A percentile compares a stretch with the other conserved stretches of the same genome.
Conservation (phyloP, 2,888 invertebrate species). For the Monochamus alternatus region DNA sequence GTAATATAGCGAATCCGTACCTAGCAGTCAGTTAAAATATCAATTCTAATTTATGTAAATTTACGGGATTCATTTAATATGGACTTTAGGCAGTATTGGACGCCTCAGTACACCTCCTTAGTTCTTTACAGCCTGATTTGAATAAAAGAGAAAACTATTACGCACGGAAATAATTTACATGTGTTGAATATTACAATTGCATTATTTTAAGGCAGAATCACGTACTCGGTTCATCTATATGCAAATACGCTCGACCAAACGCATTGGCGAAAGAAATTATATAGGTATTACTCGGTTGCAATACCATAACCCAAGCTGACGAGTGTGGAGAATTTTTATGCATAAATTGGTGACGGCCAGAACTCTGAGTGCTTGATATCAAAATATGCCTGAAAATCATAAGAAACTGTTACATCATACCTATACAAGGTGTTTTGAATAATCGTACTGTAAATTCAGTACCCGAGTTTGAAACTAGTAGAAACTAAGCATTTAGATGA, state of each 20-base stretch:
- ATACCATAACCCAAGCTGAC: neutral
- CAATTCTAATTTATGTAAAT: constrained; percentile 4
- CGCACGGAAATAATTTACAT: neutral
- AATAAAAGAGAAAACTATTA: constrained; percentile 4
- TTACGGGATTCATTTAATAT: neutral
- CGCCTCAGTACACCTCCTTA: neutral
- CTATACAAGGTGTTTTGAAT: too few relatives aligned
- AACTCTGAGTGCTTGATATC: too few relatives aligned
- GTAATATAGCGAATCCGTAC: too few relatives aligned
- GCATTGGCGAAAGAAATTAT: neutral
- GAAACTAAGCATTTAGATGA: too few relatives aligned
- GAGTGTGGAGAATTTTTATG: neutral
- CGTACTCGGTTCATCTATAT: neutral
- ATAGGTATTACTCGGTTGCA: neutral
- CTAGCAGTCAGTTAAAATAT: neutral
- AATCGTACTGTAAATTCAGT: too few relatives aligned
- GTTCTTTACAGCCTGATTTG: neutral
- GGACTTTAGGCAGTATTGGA: neutral
- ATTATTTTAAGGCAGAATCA: constrained; percentile 7
- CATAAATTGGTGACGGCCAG: neutral
- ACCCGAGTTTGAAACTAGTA: too few relatives aligned
- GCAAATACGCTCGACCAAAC: neutral
- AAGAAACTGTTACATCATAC: too few relatives aligned
- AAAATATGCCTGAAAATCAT: too few relatives aligned
- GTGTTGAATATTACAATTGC: constrained; percentile 10